phyloP scores from a whole-genome alignment of 2,113 vertebrate species.

The Pomatostomus ruficeps region DNA sequence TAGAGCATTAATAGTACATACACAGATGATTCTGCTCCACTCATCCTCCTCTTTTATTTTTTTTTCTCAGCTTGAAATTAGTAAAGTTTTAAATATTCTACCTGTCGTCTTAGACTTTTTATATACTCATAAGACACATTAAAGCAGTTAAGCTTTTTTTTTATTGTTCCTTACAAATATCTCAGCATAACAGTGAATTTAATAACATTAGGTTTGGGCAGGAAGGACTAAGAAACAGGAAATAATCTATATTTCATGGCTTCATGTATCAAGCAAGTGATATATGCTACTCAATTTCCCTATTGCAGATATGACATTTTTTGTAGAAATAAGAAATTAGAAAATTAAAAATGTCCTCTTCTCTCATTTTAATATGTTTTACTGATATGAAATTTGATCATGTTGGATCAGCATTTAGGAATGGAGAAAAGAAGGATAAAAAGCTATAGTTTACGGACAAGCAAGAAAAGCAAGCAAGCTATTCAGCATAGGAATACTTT shows the following conservation, averaged over 20 bases:
- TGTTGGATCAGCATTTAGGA: neutral
- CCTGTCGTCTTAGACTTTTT: neutral
- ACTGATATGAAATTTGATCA: neutral
- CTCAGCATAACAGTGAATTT: neutral
- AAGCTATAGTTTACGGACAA: neutral
- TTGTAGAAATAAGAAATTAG: neutral
- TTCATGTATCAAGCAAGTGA: neutral
- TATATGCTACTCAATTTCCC: neutral
- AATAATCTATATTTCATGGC: neutral
- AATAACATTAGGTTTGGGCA: neutral
- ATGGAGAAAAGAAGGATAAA: neutral
- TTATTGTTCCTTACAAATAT: neutral
- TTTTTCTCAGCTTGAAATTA: neutral
- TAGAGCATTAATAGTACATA: neutral
- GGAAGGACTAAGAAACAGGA: neutral
- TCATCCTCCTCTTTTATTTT: neutral
- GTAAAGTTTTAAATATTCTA: neutral
- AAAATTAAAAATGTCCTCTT: neutral
- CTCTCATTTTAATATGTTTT: neutral
- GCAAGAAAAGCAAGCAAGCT: neutral
- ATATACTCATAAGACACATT: neutral
- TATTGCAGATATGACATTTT: neutral
- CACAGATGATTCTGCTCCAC: neutral
- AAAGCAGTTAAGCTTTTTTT: neutral
- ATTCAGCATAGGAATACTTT: neutral